These are phyloP conservation scores for Pseudomugil tenellus DNA, from an alignment of 2,797 vertebrate species.

Conservation along the genomic window DNA sequence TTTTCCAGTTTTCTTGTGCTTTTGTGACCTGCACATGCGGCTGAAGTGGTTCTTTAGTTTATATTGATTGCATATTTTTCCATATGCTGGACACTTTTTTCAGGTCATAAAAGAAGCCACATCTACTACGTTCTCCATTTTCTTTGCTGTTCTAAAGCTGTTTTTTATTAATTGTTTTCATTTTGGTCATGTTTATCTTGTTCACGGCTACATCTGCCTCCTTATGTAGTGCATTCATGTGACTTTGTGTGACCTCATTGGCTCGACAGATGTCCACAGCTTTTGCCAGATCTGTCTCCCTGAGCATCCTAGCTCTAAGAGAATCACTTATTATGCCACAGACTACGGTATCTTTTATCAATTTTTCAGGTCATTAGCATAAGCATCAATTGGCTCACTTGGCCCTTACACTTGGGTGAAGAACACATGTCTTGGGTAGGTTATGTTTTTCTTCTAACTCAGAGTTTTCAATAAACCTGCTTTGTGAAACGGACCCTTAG, in stretches of 20 bases:
- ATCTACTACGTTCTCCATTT: neutral
- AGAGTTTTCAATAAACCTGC: too few relatives aligned
- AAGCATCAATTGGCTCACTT: too few relatives aligned
- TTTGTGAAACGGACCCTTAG: too few relatives aligned
- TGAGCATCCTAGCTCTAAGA: neutral
- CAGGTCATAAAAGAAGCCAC: too few relatives aligned
- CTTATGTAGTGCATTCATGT: neutral
- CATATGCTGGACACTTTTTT: too few relatives aligned
- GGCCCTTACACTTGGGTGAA: too few relatives aligned
- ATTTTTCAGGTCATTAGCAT: too few relatives aligned
- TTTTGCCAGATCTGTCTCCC: neutral
- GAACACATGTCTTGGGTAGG: too few relatives aligned
- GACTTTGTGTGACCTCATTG: neutral
- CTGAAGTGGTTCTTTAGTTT: neutral
- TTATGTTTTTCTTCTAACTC: too few relatives aligned
- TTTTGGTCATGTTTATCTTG: neutral
- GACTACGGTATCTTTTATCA: too few relatives aligned
- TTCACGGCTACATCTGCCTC: neutral
- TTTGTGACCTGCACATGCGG: neutral
- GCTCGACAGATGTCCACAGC: constrained; percentile 1
- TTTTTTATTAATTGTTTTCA: neutral
- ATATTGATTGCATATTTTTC: too few relatives aligned
- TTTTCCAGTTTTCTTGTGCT: too few relatives aligned
- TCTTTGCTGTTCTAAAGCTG: neutral
- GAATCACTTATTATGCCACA: neutral